Percentiles rank a stretch among this genome's conserved stretches.
Conservation (phyloP, 2,797 vertebrate genomes). For the Gymnothorax javanicus region DNA sequence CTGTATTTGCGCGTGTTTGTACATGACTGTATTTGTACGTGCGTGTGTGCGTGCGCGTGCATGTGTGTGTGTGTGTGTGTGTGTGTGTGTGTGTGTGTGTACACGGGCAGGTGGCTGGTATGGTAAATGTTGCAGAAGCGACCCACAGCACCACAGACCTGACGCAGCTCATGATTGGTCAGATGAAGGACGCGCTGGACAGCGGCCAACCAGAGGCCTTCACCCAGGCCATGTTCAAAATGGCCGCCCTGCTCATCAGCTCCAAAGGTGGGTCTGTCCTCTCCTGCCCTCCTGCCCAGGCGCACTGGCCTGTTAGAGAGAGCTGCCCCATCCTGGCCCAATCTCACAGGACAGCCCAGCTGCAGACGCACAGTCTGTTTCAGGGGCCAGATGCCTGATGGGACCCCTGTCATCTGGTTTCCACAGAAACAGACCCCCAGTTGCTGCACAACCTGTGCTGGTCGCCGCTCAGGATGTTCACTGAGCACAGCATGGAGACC, state of each 20-base stretch:
- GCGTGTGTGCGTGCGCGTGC: neutral
- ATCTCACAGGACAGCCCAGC: neutral
- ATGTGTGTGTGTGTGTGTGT: neutral
- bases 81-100: neutral
- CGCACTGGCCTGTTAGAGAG: neutral
- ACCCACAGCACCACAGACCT: constrained; percentile 85
- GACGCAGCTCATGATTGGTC: constrained; percentile 85
- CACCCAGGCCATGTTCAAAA: constrained; percentile 94
- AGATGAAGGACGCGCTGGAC: constrained; percentile 83
- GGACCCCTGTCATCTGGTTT: neutral
- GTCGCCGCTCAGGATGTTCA: constrained; percentile 94
- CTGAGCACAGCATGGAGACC: constrained; percentile 90
- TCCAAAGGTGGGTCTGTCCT: constrained; percentile 74
- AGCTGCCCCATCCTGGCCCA: too few relatives aligned
- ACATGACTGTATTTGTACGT: neutral
- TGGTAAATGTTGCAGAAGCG: constrained; percentile 89
- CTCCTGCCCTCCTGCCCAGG: neutral
- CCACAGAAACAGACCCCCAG: constrained; percentile 86
- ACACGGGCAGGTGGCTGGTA: constrained; percentile 84
- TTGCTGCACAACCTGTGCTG: constrained; percentile 93
- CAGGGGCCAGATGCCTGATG: neutral
- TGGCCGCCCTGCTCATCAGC: constrained; percentile 91
- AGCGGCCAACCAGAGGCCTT: constrained; percentile 75
- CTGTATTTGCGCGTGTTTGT: neutral
- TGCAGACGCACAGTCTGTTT: too few relatives aligned